Base-by-base conservation (phyloP, 2,113 vertebrate genomes). In the Megaceryle torquata region DNA sequence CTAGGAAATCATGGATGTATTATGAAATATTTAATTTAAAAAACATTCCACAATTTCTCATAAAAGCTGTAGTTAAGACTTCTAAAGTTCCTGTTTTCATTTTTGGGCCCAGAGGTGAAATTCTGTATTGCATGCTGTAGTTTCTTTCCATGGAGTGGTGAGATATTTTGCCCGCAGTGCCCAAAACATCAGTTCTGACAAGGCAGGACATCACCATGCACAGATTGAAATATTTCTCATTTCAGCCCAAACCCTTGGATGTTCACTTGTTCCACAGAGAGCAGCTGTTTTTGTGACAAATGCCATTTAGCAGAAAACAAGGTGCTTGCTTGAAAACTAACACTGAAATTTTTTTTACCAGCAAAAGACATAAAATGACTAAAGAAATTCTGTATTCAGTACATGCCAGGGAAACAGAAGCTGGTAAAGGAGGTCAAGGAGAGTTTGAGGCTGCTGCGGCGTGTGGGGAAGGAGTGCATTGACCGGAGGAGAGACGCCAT, bases 391-490 rank as follows among this genome's bases (percentile, higher is more conserved):
- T 96, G 28, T 59, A 2, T 91, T 89, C 64, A 98, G 98, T 98
- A 95, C 25, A 88, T 98, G 33, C 99, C 98, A 35, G 97, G 98
- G 68, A 98, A 98, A 87, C 95, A 91, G 88, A 96, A 98, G 26
- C 94, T 97, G 59, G 77, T 99, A 2, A 98, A 96, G 1, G 98
- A 99, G 57, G 97, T 98, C 88, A 98, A 53, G 70, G 97, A 98
- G 50, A 97, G 98, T 1, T 69, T 98, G 69, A 95, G 53, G 46
- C 96, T 99, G 6, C 97, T 99, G 79, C 98, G 99, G 31, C 91
- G 28, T 37, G 98, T 98, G 12, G 99, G 98, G 53, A 98, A 98
- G 76, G 92, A 98, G 80, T 99, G 99, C 97, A 97, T 99, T 51
- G 80, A 98, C 15, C 67, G 93, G 13, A 98, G 99, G 85, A 98